phyloP scores from a whole-genome alignment of 2,113 vertebrate genomes.

The Butorides virescens region DNA sequence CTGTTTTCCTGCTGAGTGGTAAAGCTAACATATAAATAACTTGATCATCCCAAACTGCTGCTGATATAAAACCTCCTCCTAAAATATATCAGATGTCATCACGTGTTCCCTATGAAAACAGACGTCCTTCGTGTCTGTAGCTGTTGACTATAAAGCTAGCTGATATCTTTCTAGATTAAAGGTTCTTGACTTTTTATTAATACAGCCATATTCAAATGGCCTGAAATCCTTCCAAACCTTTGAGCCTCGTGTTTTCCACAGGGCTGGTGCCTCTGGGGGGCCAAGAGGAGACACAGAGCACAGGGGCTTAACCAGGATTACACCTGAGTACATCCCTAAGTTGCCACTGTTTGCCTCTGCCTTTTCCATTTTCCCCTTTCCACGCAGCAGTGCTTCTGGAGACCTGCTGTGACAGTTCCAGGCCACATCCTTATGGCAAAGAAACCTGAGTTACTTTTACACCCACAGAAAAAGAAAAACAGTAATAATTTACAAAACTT shows the following conservation, averaged over 20 bases:
- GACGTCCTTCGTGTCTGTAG: neutral
- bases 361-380: neutral
- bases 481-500: conserved; percentile 5
- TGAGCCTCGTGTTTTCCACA: neutral
- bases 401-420: neutral
- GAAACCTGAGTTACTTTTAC: neutral
- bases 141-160: neutral
- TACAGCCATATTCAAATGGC: neutral
- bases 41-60: neutral
- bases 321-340: neutral
- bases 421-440: neutral
- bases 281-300: neutral
- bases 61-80: conserved; percentile 19
- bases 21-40: conserved; percentile 12
- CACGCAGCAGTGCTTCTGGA: neutral
- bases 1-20: neutral
- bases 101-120: neutral
- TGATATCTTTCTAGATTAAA: neutral
- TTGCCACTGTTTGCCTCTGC: neutral
- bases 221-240: neutral
- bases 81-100: conserved; percentile 1
- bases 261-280: neutral
- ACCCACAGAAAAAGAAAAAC: neutral
- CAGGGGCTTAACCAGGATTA: neutral
- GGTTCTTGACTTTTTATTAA: neutral